Evolutionary conservation across 1,140 invertebrate genomes (phyloP).

Genomic region (Sminthurides bifidus): DNA sequence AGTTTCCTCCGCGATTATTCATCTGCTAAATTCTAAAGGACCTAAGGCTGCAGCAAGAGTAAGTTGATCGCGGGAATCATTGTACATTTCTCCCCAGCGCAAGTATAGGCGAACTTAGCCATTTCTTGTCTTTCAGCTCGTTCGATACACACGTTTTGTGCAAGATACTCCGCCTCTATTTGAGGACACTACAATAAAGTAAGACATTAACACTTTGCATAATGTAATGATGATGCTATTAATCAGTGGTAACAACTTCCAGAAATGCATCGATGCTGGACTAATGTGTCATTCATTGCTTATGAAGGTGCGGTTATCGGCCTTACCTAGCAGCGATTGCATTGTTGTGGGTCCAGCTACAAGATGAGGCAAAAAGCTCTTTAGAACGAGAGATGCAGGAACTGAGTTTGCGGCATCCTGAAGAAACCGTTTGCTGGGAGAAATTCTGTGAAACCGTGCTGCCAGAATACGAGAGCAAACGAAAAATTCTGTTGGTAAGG

Average conservation of each 20-base stretch:
- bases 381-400: constrained; percentile 7
- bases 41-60: constrained; percentile 1
- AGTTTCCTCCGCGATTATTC: constrained; percentile 14
- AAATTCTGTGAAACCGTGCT: constrained; percentile 8
- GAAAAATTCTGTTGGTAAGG: constrained; percentile 16
- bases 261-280: too few species aligned
- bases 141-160: background rate
- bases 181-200: constrained; percentile 1
- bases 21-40: constrained; percentile 9
- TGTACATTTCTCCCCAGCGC: too few species aligned
- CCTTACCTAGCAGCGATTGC: constrained; percentile 14
- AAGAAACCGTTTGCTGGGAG: constrained; percentile 11
- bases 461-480: background rate
- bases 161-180: background rate
- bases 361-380: background rate
- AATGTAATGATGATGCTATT: background rate
- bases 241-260: background rate
- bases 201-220: background rate
- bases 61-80: too few species aligned
- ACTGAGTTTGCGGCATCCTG: background rate
- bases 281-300: too few species aligned
- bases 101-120: too few species aligned
- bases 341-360: background rate
- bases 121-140: background rate
- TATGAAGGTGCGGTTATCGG: constrained; percentile 11